phyloP scores from a whole-genome alignment of 2,888 invertebrate genomes.

The Leptopilina syphax region DNA sequence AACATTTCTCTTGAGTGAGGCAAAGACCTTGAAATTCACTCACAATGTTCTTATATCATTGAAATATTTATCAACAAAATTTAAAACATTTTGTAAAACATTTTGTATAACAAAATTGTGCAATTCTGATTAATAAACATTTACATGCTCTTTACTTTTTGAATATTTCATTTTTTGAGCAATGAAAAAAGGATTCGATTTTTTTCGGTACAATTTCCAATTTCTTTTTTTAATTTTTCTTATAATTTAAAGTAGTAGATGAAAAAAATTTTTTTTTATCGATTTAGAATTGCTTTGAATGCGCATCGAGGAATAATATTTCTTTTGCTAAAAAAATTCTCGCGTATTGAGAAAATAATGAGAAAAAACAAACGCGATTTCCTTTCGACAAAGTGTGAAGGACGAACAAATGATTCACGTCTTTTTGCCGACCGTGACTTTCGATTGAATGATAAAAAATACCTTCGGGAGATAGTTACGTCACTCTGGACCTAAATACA shows the following conservation, averaged over 20 bases:
- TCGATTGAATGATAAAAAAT: constrained; percentile 16
- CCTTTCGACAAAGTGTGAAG: constrained; percentile 38
- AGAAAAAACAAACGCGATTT: constrained; percentile 29
- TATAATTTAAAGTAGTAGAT: no score
- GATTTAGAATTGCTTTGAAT: no score
- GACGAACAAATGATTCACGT: constrained; percentile 22
- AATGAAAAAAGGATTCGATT: no score
- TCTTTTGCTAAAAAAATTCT: background rate
- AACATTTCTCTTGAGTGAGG: constrained; percentile 8
- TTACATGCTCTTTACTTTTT: no score
- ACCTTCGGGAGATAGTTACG: constrained; percentile 2
- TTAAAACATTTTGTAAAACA: no score
- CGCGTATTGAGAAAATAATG: background rate
- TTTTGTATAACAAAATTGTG: no score
- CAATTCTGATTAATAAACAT: no score
- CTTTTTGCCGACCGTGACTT: constrained; percentile 25
- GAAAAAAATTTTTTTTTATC: no score
- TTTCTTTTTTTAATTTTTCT: no score
- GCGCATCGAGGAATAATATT: no score
- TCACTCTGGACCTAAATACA: background rate
- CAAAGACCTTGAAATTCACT: constrained; percentile 26
- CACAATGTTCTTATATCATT: background rate
- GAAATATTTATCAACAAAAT: background rate
- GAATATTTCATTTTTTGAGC: no score
- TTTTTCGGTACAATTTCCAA: no score